phyloP scores from a whole-genome alignment of 2,113 vertebrate genomes.

The Lanius ludovicianus region DNA sequence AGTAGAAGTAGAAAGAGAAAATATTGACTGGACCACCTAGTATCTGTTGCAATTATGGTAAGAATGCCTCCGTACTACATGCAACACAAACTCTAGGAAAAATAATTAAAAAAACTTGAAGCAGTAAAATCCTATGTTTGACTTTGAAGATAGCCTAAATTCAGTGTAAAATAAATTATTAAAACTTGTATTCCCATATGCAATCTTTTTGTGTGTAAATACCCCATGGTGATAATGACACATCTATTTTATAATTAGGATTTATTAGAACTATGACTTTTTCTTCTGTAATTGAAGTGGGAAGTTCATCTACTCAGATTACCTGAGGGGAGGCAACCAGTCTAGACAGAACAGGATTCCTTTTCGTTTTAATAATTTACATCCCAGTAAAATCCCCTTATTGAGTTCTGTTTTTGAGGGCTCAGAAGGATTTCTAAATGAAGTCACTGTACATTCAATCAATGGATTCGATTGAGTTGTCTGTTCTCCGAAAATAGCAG shows the following conservation, averaged over 20 bases:
- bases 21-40: background rate
- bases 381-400: background rate
- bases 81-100: background rate
- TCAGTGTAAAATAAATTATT: background rate
- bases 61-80: background rate
- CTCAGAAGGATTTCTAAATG: constrained; percentile 27
- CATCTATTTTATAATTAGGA: background rate
- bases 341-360: background rate
- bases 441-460: background rate
- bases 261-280: background rate
- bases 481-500: background rate
- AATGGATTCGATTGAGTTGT: background rate
- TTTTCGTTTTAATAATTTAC: background rate
- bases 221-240: background rate
- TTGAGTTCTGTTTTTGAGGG: background rate
- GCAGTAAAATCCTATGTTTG: background rate
- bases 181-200: background rate
- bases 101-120: background rate
- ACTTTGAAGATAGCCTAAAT: background rate
- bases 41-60: background rate
- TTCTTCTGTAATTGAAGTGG: background rate
- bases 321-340: background rate
- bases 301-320: background rate
- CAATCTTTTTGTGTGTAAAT: background rate
- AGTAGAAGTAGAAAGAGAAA: background rate